Percentiles rank a stretch among this genome's conserved stretches.
phyloP scores from a whole-genome alignment of 1,140 invertebrate species.

The Thaumatotibia leucotreta region DNA sequence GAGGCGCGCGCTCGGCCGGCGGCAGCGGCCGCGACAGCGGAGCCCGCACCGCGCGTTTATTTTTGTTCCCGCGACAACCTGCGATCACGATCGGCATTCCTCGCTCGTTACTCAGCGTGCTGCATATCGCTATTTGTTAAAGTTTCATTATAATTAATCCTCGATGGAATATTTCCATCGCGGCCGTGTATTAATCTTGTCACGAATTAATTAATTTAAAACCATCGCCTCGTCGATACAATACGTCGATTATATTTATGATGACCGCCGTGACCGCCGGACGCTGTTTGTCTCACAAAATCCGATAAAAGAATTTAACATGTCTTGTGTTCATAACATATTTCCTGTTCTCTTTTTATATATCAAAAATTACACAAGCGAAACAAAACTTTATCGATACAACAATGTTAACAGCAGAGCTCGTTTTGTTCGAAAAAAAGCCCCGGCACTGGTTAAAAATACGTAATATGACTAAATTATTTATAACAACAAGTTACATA shows the following conservation, averaged over 20 bases:
- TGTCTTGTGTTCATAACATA: background rate
- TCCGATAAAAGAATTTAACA: background rate
- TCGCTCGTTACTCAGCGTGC: slow-evolving; percentile 41
- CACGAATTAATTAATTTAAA: slow-evolving; percentile 9
- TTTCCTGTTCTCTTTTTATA: background rate
- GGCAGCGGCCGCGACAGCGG: background rate
- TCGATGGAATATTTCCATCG: slow-evolving; percentile 15
- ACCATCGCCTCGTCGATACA: slow-evolving; percentile 2
- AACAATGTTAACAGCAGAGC: background rate
- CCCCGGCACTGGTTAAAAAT: background rate
- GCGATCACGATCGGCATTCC: slow-evolving; percentile 32
- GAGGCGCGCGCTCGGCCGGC: background rate
- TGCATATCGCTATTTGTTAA: slow-evolving; percentile 38
- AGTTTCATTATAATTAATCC: slow-evolving; percentile 33
- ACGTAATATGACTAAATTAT: background rate
- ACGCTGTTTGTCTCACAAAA: background rate
- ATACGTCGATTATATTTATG: slow-evolving; percentile 4
- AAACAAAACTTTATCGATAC: no score
- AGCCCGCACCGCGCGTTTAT: slow-evolving; percentile 17
- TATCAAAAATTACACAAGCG: no score
- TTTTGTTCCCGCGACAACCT: slow-evolving; percentile 23
- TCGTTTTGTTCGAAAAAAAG: no score
- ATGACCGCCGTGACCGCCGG: background rate
- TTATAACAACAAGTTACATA: background rate
- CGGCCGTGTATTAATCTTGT: slow-evolving; percentile 8